These are phyloP conservation scores for Diadegma fenestrale DNA, from an alignment of 2,888 invertebrate species.

Conservation along the genomic window DNA sequence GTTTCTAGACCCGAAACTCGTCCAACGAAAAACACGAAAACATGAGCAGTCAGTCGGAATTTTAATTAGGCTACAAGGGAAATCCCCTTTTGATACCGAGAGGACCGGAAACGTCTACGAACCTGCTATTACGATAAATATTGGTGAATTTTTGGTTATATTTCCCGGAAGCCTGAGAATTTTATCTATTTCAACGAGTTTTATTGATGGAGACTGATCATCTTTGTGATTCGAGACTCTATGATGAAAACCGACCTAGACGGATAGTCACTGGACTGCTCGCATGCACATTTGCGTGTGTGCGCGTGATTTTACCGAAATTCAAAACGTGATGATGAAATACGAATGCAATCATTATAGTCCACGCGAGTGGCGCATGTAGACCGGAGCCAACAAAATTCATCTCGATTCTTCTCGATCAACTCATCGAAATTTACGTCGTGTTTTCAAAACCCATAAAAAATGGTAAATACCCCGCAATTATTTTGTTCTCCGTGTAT, in stretches of 20 bases:
- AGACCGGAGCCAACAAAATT: too few species aligned
- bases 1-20: conserved; percentile 27
- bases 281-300: not conserved
- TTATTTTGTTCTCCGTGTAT: not conserved
- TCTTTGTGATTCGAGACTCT: not conserved
- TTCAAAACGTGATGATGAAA: conserved; percentile 51
- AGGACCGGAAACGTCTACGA: not conserved
- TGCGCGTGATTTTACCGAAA: not conserved
- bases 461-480: conserved; percentile 38
- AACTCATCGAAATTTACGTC: conserved; percentile 30
- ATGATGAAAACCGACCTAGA: not conserved
- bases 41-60: conserved; percentile 22
- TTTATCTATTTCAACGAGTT: not conserved
- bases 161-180: not conserved
- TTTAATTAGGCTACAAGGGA: conserved; percentile 27
- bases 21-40: not conserved
- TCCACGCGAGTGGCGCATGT: not conserved
- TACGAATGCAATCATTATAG: conserved; percentile 28
- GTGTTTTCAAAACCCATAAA: conserved; percentile 27
- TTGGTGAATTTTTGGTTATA: not conserved
- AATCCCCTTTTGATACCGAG: conserved; percentile 29
- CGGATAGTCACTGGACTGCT: not conserved
- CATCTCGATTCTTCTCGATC: not conserved
- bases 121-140: conserved; percentile 18
- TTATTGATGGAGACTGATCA: not conserved